Evolutionary conservation across 2,888 invertebrate genomes (phyloP), one percentile per base, ranked within the genome.

Genomic region (Coleophora deauratella): DNA sequence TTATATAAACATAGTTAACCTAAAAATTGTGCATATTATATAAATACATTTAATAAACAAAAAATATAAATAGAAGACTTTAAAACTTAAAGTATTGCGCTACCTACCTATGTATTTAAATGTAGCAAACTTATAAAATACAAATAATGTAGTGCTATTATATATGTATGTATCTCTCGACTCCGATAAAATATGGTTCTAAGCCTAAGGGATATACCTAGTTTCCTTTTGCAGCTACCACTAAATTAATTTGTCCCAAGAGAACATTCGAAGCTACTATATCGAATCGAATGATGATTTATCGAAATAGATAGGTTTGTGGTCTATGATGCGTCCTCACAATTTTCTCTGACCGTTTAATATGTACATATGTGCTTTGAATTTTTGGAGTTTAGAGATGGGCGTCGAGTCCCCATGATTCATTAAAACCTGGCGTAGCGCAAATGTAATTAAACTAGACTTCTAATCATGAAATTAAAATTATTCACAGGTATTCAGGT

Each of bases 191-290:
- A 70, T 71, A 54, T 45, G 54, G 54, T 52, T 45, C 41, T 52
- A 46, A 45, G 66, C 73, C 73, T 62, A 44, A 46, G 70, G 77
- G 78, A 65, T 57, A 62, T 69, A n/a, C n/a, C 66, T 62, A 57
- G 66, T 64, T 52, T 65, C 59, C 66, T 72, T 61, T 65, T 58
- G 58, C 57, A 50, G 66, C 69, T 70, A 61, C 70, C 52, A 66
- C 63, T 67, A 77, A 74, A 79, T 77, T 74, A 72, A 78, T 80
- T 72, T 68, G 62, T 67, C 77, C 72, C 64, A 47, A 41, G 71
- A 72, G 76, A 63, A 69, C 72, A 67, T 65, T 66, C 62, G 49
- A 50, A 47, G 53, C 42, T 40, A 34, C 36, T 35, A 14, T 8
- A 39, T 14, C 31, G 21, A 21, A 39, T 14, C 31, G 21, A 21